Conservation (phyloP, 1,140 invertebrate species). For the Pachypeltis micranthus region DNA sequence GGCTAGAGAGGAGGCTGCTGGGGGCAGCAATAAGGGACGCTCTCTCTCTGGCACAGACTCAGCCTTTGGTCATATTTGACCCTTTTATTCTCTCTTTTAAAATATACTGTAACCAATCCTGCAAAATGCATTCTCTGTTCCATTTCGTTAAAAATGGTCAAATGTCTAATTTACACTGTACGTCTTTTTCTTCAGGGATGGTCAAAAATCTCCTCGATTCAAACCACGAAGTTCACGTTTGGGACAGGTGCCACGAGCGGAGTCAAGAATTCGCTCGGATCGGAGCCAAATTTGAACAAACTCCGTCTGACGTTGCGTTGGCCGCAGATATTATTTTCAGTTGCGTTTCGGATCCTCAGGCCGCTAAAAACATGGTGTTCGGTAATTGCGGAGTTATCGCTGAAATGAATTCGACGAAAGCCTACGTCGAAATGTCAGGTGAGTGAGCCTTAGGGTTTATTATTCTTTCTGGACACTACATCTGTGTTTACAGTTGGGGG, state of each 20-base stretch:
- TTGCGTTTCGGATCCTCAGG: constrained; percentile 84
- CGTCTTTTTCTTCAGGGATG: constrained; percentile 52
- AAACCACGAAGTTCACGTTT: constrained; percentile 83
- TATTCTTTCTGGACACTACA: too few relatives aligned
- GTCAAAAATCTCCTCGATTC: constrained; percentile 90
- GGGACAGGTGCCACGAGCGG: constrained; percentile 84
- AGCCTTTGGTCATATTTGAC: too few relatives aligned
- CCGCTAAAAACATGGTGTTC: constrained; percentile 91
- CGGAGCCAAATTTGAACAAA: constrained; percentile 54
- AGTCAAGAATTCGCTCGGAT: constrained; percentile 50
- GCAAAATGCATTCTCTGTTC: too few relatives aligned
- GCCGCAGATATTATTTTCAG: constrained; percentile 89
- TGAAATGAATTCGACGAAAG: constrained; percentile 66
- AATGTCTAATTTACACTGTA: too few relatives aligned
- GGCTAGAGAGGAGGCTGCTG: too few relatives aligned
- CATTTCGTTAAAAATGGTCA: too few relatives aligned
- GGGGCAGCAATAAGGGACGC: too few relatives aligned
- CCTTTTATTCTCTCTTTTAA: too few relatives aligned
- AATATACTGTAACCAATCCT: too few relatives aligned
- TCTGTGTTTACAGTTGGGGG: too few relatives aligned
- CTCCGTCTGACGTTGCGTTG: constrained; percentile 83
- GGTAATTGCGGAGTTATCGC: constrained; percentile 87
- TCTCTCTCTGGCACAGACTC: too few relatives aligned
- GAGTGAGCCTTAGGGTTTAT: too few relatives aligned
- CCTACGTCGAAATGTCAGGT: constrained; percentile 79